Percentiles rank a stretch among this genome's conserved stretches.
phyloP scores from a whole-genome alignment of 1,140 invertebrate genomes.

The Paramacrobiotus metropolitanus region DNA sequence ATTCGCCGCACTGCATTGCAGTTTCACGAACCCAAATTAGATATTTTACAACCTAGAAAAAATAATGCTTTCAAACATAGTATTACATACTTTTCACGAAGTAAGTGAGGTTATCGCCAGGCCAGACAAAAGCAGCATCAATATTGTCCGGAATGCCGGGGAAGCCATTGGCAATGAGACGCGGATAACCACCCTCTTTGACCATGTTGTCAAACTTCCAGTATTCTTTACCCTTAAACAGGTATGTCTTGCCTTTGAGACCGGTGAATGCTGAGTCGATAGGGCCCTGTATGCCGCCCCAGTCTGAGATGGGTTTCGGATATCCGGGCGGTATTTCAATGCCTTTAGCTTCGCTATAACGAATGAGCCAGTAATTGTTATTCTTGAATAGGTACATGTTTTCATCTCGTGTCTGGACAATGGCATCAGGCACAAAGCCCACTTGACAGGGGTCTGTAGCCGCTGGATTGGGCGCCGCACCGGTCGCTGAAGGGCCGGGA shows the following conservation, averaged over 20 bases:
- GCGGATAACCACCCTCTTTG: constrained; percentile 52
- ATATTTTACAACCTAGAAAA: too few species aligned
- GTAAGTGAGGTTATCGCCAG: constrained; percentile 64
- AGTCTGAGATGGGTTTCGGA: constrained; percentile 65
- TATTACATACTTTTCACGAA: constrained; percentile 75
- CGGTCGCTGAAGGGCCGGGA: neutral
- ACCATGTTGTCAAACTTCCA: constrained; percentile 77
- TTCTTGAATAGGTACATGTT: constrained; percentile 5
- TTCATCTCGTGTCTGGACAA: constrained; percentile 1
- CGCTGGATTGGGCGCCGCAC: neutral
- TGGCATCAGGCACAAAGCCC: constrained; percentile 1
- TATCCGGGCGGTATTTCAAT: constrained; percentile 47
- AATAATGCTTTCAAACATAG: too few species aligned
- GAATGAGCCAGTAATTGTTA: constrained; percentile 71
- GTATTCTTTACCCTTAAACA: constrained; percentile 71
- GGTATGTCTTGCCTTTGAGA: constrained; percentile 76
- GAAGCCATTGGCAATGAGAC: constrained; percentile 58
- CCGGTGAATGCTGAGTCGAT: constrained; percentile 72
- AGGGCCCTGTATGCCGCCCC: constrained; percentile 64
- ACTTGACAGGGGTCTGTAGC: constrained; percentile 3
- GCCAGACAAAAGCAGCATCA: constrained; percentile 68
- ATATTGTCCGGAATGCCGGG: constrained; percentile 60
- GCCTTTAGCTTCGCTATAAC: constrained; percentile 54
- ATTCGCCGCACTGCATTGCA: too few species aligned
- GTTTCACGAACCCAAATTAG: too few species aligned